Evolutionary conservation across 35 echinoderm and acorn worm species (phyloP).

Genomic region (Amphiura filiformis): DNA sequence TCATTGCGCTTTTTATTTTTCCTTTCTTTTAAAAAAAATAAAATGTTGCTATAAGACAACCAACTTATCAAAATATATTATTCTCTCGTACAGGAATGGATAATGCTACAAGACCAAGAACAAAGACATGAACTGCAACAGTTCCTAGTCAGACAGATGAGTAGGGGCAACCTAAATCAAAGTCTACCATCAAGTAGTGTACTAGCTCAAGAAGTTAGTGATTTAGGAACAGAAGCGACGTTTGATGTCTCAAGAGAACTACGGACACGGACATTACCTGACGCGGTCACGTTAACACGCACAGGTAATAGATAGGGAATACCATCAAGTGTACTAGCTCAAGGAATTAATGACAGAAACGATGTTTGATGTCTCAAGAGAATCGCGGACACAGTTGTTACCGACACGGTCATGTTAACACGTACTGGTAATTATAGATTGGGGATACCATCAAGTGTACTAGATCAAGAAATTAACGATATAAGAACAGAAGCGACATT

Average conservation of each 20-base stretch:
- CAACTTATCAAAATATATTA: too few relatives aligned
- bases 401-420: too few relatives aligned
- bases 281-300: background rate
- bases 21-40: too few relatives aligned
- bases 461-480: background rate
- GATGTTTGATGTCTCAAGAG: too few relatives aligned
- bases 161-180: background rate
- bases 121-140: conserved; percentile 56
- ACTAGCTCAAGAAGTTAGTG: background rate
- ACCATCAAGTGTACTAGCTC: too few relatives aligned
- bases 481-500: background rate
- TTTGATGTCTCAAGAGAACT: background rate
- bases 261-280: background rate
- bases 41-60: too few relatives aligned
- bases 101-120: conserved; percentile 46
- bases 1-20: too few relatives aligned
- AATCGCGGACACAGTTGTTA: too few relatives aligned
- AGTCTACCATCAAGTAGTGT: background rate
- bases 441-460: background rate
- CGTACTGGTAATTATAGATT: too few relatives aligned
- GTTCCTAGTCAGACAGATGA: conserved; percentile 75
- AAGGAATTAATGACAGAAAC: too few relatives aligned
- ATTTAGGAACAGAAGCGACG: background rate
- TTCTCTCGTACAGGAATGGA: conserved; percentile 93
- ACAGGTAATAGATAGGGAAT: too few relatives aligned